Conservation (phyloP, 2,888 invertebrate species). For the Mesorhabditis sp. region DNA sequence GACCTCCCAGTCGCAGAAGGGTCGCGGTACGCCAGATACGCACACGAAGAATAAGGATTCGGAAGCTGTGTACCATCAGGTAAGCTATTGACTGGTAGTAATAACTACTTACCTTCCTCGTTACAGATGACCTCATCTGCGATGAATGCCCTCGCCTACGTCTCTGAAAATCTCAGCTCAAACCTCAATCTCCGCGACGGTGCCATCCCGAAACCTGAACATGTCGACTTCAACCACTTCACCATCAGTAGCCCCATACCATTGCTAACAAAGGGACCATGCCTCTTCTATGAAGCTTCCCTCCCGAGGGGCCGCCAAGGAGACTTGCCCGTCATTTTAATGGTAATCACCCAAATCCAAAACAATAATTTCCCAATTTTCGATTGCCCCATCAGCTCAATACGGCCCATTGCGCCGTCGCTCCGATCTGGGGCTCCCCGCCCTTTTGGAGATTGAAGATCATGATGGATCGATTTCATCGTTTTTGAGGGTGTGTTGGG, state of each 20-base stretch:
- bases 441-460: constrained; percentile 47
- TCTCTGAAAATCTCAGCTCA: background rate
- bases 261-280: constrained; percentile 36
- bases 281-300: constrained; percentile 41
- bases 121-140: background rate
- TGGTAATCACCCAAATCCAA: constrained; percentile 20
- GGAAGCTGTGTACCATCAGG: constrained; percentile 5
- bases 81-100: background rate
- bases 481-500: constrained; percentile 37
- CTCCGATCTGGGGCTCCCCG: constrained; percentile 38
- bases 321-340: constrained; percentile 40
- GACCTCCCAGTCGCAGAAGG: background rate
- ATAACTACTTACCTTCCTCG: background rate
- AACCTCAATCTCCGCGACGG: background rate
- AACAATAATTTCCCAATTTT: background rate
- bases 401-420: constrained; percentile 46
- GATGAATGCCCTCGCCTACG: background rate
- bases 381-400: constrained; percentile 48
- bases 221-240: constrained; percentile 16
- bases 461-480: constrained; percentile 35
- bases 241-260: constrained; percentile 12
- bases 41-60: background rate
- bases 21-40: constrained; percentile 3
- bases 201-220: constrained; percentile 9
- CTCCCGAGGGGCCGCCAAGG: constrained; percentile 26